Conservation (phyloP, 2,113 vertebrate genomes). For the Brachionichthys hirsutus region DNA sequence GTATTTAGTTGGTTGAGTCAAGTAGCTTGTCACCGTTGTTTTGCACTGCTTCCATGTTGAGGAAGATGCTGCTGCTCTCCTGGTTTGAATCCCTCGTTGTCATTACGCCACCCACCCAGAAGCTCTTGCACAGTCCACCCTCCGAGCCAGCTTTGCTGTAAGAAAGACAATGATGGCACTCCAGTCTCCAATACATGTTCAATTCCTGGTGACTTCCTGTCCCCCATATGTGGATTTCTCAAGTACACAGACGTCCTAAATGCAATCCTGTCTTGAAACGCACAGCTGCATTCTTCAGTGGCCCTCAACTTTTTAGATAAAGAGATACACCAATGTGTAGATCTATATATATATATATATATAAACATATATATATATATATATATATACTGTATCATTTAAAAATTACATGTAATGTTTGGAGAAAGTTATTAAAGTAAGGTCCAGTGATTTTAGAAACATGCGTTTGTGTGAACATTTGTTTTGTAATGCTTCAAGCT, state of each 20-base stretch:
- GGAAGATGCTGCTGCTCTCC: slow-evolving; percentile 61
- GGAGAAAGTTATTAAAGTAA: slow-evolving; percentile 76
- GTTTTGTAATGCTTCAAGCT: slow-evolving; percentile 73
- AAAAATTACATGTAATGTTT: slow-evolving; percentile 80
- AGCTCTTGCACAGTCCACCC: slow-evolving; percentile 59
- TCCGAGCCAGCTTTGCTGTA: slow-evolving; percentile 51
- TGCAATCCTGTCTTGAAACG: slow-evolving; percentile 72
- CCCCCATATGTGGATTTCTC: slow-evolving; percentile 45
- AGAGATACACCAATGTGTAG: slow-evolving; percentile 65
- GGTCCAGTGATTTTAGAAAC: slow-evolving; percentile 68
- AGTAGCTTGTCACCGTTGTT: slow-evolving; percentile 49
- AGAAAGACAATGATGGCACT: slow-evolving; percentile 56
- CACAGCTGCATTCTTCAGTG: slow-evolving; percentile 75
- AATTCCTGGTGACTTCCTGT: slow-evolving; percentile 34
- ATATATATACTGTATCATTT: slow-evolving; percentile 81
- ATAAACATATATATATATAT: slow-evolving; percentile 58
- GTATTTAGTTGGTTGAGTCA: slow-evolving; percentile 58
- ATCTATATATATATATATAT: slow-evolving; percentile 77
- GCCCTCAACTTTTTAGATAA: slow-evolving; percentile 80
- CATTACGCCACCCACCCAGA: slow-evolving; percentile 54
- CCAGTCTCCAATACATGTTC: slow-evolving; percentile 34
- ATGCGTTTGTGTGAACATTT: slow-evolving; percentile 11
- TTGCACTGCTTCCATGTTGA: slow-evolving; percentile 61
- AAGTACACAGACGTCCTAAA: slow-evolving; percentile 63
- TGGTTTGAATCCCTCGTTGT: slow-evolving; percentile 45